These are phyloP conservation scores for Coregonus sp. DNA, from an alignment of 2,797 vertebrate genomes.

Conservation along the genomic window DNA sequence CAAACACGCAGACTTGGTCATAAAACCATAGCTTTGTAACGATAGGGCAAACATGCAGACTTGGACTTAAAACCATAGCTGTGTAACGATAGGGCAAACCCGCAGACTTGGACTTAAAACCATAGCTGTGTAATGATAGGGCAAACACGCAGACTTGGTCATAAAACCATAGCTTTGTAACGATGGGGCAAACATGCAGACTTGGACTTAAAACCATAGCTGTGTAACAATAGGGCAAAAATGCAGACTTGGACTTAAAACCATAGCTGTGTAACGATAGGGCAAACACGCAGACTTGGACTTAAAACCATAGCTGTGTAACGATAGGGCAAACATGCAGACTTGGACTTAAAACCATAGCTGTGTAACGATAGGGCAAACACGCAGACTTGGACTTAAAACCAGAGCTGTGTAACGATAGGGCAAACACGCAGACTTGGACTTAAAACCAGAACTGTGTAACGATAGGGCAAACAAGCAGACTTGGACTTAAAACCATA, in stretches of 20 bases:
- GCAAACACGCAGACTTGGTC: conserved; percentile 59
- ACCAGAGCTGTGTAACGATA: conserved; percentile 54
- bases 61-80: conserved; percentile 65
- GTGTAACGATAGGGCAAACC: conserved; percentile 43
- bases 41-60: conserved; percentile 47
- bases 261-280: conserved; percentile 51
- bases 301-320: conserved; percentile 62
- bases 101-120: conserved; percentile 64
- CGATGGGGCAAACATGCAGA: conserved; percentile 44
- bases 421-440: conserved; percentile 56
- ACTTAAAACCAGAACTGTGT: conserved; percentile 64
- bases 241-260: conserved; percentile 63
- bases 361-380: conserved; percentile 44
- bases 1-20: conserved; percentile 60
- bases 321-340: conserved; percentile 42
- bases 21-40: conserved; percentile 61
- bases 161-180: conserved; percentile 62
- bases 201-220: conserved; percentile 65
- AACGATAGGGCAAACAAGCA: conserved; percentile 40
- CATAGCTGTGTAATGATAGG: conserved; percentile 48
- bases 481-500: conserved; percentile 64
- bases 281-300: conserved; percentile 59
- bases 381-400: conserved; percentile 63
- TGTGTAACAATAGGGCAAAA: conserved; percentile 43
- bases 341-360: conserved; percentile 64